phyloP scores from a whole-genome alignment of 2,797 vertebrate genomes.

The Taeniopygia guttata region DNA sequence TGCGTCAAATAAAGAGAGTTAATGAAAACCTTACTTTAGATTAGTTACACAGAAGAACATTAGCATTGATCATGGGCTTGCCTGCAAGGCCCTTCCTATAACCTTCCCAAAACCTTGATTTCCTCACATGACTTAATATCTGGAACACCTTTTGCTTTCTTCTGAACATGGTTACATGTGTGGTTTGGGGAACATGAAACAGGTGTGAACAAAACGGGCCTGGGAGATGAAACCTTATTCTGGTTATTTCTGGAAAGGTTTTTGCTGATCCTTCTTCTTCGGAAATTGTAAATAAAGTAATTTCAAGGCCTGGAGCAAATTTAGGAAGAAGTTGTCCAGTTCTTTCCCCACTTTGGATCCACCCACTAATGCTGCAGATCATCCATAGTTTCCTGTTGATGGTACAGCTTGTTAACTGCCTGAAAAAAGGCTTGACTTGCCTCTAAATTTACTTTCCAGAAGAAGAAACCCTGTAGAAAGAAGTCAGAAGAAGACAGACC shows the following conservation, averaged over 20 bases:
- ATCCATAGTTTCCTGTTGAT: neutral
- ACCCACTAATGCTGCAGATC: neutral
- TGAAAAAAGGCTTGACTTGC: neutral
- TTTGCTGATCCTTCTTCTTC: neutral
- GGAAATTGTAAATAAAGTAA: neutral
- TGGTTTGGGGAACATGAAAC: neutral
- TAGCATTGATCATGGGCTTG: neutral
- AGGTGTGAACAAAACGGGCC: neutral
- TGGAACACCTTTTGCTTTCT: conserved; percentile 6
- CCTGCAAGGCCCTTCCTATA: neutral
- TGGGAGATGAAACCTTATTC: neutral
- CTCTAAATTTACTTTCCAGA: neutral
- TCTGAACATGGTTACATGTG: neutral
- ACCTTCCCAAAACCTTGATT: neutral
- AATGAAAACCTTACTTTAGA: conserved; percentile 42
- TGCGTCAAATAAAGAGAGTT: conserved; percentile 19
- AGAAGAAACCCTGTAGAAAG: neutral
- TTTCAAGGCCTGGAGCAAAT: neutral
- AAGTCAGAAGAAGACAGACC: neutral
- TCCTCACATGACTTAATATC: neutral
- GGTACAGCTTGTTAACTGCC: neutral
- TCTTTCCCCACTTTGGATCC: neutral
- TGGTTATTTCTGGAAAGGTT: neutral
- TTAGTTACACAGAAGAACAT: conserved; percentile 7
- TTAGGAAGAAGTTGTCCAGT: neutral